Evolutionary conservation across 1,140 invertebrate species (phyloP), one percentile per base, ranked within the genome.

Genomic region (Trachymyrmex cornetzi): DNA sequence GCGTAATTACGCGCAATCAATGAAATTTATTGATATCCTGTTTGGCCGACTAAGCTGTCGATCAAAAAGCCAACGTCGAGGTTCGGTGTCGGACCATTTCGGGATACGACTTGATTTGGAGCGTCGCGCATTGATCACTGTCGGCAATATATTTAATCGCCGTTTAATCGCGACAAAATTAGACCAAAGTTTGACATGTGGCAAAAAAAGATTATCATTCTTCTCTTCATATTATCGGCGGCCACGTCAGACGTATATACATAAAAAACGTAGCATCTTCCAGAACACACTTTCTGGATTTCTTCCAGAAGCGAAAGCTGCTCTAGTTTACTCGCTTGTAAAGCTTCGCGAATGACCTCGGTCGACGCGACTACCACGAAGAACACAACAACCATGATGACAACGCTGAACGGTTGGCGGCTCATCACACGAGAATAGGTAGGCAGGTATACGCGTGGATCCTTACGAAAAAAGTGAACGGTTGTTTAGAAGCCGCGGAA

Each of bases 301-400:
- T n/a, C n/a, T n/a, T n/a, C n/a, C n/a, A n/a, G n/a, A n/a, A n/a
- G n/a, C n/a, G n/a, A 92, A 91, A 90, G 86, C 63, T 92, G 91
- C 89, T 92, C 90, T 77, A 91, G 85, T 92, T 92, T 91, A 75
- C 64, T 80, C 66, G 82, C 19, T 71, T 38, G 69, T 84, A 75
- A 64, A 80, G 57, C 59, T 22, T 59, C 9, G 38, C 82, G 9
- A 34, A 61, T 44, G 57, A 59, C 12, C 57, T 12, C 55, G 30
- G 53, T 44, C n/a, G 19, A n/a, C 84, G 53, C 48, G 12, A 38
- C 34, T 4, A 57, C 19, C 63, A 19, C 22, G 34, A 57, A 69
- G 27, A 74, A 19, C 5, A 77, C 30, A n/a, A 64, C 19, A 30
- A 64, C 34, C 1, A 66, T 11, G 27, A 64, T 22, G 27, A 55